A percentile compares a stretch with the other conserved stretches of the same genome.
Conservation (phyloP, 2,888 invertebrate species). For the Yponomeuta evonymella region DNA sequence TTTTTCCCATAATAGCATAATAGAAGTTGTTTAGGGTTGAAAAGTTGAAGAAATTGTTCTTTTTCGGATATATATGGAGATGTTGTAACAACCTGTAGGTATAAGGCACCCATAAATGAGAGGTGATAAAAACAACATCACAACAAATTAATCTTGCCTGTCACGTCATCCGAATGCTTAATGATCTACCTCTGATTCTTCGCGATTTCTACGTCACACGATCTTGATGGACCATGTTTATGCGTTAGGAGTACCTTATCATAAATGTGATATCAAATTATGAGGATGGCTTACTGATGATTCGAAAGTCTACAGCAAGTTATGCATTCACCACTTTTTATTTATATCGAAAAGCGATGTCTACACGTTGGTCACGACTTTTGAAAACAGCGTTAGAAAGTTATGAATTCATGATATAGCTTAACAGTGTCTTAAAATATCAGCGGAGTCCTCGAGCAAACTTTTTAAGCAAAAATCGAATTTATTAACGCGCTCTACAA, state of each 20-base stretch:
- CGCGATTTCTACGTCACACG: background rate
- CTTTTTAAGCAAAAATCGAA: slow-evolving; percentile 2
- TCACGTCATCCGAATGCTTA: background rate
- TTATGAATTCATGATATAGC: slow-evolving; percentile 35
- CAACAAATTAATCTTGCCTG: background rate
- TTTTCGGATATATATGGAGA: too few species aligned
- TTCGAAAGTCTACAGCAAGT: slow-evolving; percentile 11
- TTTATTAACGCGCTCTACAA: background rate
- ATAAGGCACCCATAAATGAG: background rate
- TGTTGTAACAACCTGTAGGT: too few species aligned
- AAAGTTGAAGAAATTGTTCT: too few species aligned
- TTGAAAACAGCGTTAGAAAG: slow-evolving; percentile 43
- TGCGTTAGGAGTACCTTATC: background rate
- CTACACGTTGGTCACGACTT: slow-evolving; percentile 36
- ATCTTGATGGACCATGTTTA: background rate
- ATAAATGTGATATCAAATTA: background rate
- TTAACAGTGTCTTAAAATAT: slow-evolving; percentile 33
- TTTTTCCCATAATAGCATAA: too few species aligned
- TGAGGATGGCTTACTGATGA: background rate
- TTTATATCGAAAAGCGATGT: slow-evolving; percentile 1
- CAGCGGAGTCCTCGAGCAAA: slow-evolving; percentile 29
- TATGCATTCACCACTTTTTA: slow-evolving; percentile 9
- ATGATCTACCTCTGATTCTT: background rate
- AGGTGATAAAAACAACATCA: background rate
- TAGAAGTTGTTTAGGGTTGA: too few species aligned